These are phyloP conservation scores for Ceratotherium simum DNA, from an alignment of 2,113 vertebrate genomes.

Conservation along the genomic window DNA sequence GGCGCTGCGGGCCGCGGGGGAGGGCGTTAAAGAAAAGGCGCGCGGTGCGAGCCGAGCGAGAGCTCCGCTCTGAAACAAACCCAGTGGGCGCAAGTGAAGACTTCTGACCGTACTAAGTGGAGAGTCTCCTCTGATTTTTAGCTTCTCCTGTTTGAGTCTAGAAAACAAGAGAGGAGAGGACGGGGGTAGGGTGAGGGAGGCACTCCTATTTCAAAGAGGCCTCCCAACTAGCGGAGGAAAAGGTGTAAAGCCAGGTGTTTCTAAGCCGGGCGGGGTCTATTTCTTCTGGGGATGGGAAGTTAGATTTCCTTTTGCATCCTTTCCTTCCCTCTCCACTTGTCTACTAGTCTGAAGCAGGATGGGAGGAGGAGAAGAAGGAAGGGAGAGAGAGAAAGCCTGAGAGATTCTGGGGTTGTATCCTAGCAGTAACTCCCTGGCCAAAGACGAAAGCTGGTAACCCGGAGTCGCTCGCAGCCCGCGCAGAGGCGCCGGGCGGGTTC, in stretches of 20 bases:
- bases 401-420: background rate
- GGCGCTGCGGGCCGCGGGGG: rapidly evolving
- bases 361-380: background rate
- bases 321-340: background rate
- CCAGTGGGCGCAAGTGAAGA: background rate
- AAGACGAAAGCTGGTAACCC: background rate
- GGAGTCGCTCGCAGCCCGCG: background rate
- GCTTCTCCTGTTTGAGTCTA: background rate
- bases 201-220: background rate
- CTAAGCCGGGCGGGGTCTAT: background rate
- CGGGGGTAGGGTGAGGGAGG: too few species aligned
- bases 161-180: background rate
- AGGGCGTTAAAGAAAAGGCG: background rate
- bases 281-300: background rate
- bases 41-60: background rate
- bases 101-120: background rate
- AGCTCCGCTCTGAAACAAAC: background rate
- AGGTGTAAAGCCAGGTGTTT: background rate
- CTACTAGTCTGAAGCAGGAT: background rate
- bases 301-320: background rate
- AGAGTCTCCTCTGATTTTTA: background rate
- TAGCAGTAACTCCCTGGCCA: background rate
- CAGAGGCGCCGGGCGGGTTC: rapidly evolving
- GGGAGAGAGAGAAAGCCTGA: background rate
- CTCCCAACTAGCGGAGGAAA: background rate